Evolutionary conservation across 2,113 vertebrate genomes (phyloP), one percentile per base, ranked within the genome.

Genomic region (Campylomormyrus numenius): DNA sequence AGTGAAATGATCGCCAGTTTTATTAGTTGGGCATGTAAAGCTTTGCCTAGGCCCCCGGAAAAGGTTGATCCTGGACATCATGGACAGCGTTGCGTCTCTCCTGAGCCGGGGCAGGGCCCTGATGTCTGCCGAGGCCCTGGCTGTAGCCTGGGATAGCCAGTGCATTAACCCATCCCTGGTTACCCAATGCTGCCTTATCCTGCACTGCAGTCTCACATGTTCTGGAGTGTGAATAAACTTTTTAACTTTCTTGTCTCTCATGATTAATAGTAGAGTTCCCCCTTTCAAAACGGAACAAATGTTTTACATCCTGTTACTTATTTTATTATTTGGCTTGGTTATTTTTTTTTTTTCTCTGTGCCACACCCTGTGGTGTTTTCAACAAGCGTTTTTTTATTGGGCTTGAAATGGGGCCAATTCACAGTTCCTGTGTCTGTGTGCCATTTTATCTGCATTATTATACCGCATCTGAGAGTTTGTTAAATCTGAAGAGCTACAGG

Each of bases 371-470:
- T 52, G 31, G 50, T 39, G 31, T 53, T 87, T 53, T 87, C 45
- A 24, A 27, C 49, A 35, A 17, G 17, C 9, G 52, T 85, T 42
- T 48, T 49, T 56, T 15, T 49, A 53, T 31, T 6, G 46, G 46
- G 17, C 27, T 87, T 48, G 56, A 83, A 84, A 88, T 42, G 66
- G 15, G 39, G 35, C 49, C 39, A 46, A 19, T 35, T 39, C 19
- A n/a, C 52, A 19, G 27, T 50, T 3, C 52, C 53, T 88, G 39
- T 88, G 46, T 88, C 31, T 21, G 70, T 88, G 87, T 85, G 24
- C 56, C 31, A 27, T 50, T 85, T 7, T 42, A 89, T 85, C 91
- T 50, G 77, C 92, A 90, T 90, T 91, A 42, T 88, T 48, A 58
- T 48, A 11, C 66, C 93, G 17, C 15, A 50, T 50, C 45, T 48